Percentiles rank a stretch among this genome's conserved stretches.
Conservation (phyloP, 2,113 vertebrate genomes). For the Peromyscus californicus region DNA sequence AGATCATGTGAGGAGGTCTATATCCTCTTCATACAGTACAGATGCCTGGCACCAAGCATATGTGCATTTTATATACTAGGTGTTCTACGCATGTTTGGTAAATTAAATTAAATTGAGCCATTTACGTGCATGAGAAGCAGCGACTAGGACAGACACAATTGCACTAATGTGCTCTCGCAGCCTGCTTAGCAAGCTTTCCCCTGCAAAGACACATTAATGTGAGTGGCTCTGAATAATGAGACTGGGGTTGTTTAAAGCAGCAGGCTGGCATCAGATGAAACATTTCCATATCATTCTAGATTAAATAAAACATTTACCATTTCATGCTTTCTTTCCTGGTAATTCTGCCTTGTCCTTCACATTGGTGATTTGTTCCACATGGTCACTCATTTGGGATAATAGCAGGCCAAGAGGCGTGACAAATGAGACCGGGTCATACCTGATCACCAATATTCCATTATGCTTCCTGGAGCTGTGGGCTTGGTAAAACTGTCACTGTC, state of each 20-base stretch:
- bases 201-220: conserved; percentile 58
- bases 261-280: conserved; percentile 74
- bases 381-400: conserved; percentile 76
- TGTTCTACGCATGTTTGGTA: conserved; percentile 33
- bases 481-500: conserved; percentile 66
- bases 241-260: conserved; percentile 75
- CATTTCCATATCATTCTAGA: conserved; percentile 76
- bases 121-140: conserved; percentile 55
- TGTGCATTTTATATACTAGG: background rate
- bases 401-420: conserved; percentile 65
- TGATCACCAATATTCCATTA: conserved; percentile 69
- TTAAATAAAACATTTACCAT: conserved; percentile 82
- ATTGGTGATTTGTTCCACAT: conserved; percentile 75
- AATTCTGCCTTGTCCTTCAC: conserved; percentile 73
- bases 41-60: background rate
- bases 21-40: background rate
- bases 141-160: background rate
- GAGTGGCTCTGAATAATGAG: conserved; percentile 77
- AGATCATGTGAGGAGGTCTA: background rate
- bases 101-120: conserved; percentile 62
- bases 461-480: background rate
- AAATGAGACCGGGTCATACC: conserved; percentile 40
- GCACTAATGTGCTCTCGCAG: conserved; percentile 30
- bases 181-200: conserved; percentile 63
- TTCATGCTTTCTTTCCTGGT: conserved; percentile 78